Conservation (phyloP, 2,113 vertebrate species). For the Passerina amoena region DNA sequence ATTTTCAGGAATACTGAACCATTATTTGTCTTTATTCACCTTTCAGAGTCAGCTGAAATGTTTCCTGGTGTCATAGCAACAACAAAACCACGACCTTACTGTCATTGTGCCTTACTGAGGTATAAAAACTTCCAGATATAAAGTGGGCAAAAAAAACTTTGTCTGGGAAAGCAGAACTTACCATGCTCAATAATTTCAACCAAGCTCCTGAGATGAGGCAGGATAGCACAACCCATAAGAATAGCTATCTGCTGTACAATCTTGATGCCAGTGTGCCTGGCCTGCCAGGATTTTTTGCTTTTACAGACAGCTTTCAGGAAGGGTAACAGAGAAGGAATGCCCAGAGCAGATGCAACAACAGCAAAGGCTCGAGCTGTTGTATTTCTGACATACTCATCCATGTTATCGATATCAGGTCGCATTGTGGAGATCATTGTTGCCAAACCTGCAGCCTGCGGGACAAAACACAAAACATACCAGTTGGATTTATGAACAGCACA, state of each 20-base stretch:
- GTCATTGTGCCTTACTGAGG: background rate
- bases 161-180: slow-evolving; percentile 68
- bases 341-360: slow-evolving; percentile 95
- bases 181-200: slow-evolving; percentile 99
- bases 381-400: slow-evolving; percentile 98
- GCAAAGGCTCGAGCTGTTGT: slow-evolving; percentile 97
- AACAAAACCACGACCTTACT: background rate
- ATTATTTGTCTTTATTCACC: accelerated
- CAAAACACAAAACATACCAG: background rate
- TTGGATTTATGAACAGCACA: background rate
- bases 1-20: background rate
- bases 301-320: slow-evolving; percentile 99
- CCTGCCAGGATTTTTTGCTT: slow-evolving; percentile 99
- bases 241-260: slow-evolving; percentile 99
- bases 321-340: slow-evolving; percentile 94
- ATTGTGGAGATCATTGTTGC: slow-evolving; percentile 99
- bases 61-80: background rate
- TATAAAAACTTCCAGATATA: background rate
- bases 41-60: background rate
- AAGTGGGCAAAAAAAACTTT: background rate
- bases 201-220: slow-evolving; percentile 96
- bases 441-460: slow-evolving; percentile 91
- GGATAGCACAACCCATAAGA: slow-evolving; percentile 98
- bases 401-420: slow-evolving; percentile 98
- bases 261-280: slow-evolving; percentile 97